Conservation (phyloP, 2,888 invertebrate genomes). For the Hyposoter didymator region DNA sequence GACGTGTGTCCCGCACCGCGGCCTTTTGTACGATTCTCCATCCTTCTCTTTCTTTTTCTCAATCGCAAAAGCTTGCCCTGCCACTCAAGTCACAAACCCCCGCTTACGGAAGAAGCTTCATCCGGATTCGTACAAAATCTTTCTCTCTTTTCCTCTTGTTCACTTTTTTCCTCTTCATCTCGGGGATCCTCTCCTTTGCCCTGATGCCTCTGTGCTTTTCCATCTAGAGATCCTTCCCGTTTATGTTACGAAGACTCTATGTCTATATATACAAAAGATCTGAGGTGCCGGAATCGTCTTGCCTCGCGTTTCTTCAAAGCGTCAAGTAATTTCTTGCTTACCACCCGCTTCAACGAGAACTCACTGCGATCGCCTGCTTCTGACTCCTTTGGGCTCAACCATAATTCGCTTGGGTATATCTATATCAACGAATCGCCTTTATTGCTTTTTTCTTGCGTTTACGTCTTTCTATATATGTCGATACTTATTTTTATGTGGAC, state of each 20-base stretch:
- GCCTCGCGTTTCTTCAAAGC: slow-evolving; percentile 66
- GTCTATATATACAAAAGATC: slow-evolving; percentile 52
- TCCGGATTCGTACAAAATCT: slow-evolving; percentile 56
- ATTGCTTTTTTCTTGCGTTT: slow-evolving; percentile 6
- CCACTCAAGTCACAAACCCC: slow-evolving; percentile 54
- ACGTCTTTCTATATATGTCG: background rate
- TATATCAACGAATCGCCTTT: slow-evolving; percentile 1
- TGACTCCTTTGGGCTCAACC: slow-evolving; percentile 34
- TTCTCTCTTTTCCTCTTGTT: slow-evolving; percentile 20
- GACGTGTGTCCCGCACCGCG: slow-evolving; percentile 67
- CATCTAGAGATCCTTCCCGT: slow-evolving; percentile 64
- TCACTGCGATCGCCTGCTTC: slow-evolving; percentile 36
- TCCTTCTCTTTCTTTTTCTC: slow-evolving; percentile 44
- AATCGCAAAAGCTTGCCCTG: slow-evolving; percentile 59
- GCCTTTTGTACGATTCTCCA: slow-evolving; percentile 67
- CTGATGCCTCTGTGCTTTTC: slow-evolving; percentile 58
- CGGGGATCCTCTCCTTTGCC: slow-evolving; percentile 32
- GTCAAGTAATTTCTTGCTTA: slow-evolving; percentile 67
- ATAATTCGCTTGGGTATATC: slow-evolving; percentile 27
- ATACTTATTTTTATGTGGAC: background rate
- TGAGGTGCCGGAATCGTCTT: slow-evolving; percentile 67
- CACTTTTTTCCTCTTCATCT: slow-evolving; percentile 17
- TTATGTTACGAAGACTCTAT: slow-evolving; percentile 10
- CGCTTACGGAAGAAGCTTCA: slow-evolving; percentile 63
- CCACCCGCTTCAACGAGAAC: slow-evolving; percentile 42